These are phyloP conservation scores for Morpho helenor DNA, from an alignment of 2,888 invertebrate species.

Conservation along the genomic window DNA sequence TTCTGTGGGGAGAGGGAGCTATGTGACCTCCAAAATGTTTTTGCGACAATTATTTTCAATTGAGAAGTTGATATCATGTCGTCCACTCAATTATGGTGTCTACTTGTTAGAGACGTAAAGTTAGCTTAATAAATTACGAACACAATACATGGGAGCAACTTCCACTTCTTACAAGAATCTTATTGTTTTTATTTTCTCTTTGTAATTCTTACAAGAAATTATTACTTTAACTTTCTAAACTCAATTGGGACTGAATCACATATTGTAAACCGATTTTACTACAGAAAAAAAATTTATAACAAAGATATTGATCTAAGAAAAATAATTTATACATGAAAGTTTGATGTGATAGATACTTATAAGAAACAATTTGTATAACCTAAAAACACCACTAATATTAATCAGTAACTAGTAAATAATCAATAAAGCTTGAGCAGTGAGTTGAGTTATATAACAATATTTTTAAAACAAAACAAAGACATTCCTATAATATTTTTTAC, in stretches of 20 bases:
- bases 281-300: no score
- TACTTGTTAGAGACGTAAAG: slow-evolving; percentile 23
- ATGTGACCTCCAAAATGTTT: slow-evolving; percentile 47
- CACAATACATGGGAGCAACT: slow-evolving; percentile 16
- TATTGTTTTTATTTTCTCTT: slow-evolving; percentile 21
- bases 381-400: no score
- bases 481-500: no score
- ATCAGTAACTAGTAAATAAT: no score
- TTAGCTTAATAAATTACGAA: slow-evolving; percentile 20
- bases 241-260: not conserved
- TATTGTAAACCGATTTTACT: not conserved
- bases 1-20: slow-evolving; percentile 26
- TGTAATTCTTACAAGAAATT: slow-evolving; percentile 1
- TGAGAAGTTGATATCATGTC: slow-evolving; percentile 48
- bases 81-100: slow-evolving; percentile 45
- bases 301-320: no score
- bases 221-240: not conserved
- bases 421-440: no score
- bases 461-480: no score
- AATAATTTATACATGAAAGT: no score
- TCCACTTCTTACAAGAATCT: slow-evolving; percentile 26
- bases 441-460: no score
- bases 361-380: no score
- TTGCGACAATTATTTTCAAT: slow-evolving; percentile 58
- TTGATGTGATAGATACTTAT: no score